Evolutionary conservation across 92 coral and sea anemone species (phyloP).

Genomic region (Montipora capitata): DNA sequence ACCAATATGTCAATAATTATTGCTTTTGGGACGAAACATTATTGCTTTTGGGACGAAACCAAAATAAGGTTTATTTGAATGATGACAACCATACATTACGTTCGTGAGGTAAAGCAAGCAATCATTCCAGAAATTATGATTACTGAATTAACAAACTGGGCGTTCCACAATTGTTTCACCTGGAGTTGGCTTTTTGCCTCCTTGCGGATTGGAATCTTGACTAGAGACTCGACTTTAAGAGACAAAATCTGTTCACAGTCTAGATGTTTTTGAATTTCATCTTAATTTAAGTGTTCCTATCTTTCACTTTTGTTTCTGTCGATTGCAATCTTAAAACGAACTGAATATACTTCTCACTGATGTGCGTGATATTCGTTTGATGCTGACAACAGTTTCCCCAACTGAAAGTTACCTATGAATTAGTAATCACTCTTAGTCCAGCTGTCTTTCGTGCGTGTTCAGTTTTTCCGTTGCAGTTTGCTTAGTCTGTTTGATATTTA

Average conservation of each 20-base stretch:
- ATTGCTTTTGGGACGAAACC: slow-evolving; percentile 10
- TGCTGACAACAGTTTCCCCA: neutral
- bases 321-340: neutral
- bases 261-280: neutral
- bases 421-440: neutral
- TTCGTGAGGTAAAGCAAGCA: neutral
- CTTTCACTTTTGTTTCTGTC: neutral
- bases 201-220: neutral
- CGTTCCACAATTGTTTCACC: neutral
- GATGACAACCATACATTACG: slow-evolving; percentile 4
- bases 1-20: slow-evolving; percentile 27
- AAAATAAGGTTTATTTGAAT: neutral
- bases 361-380: no score
- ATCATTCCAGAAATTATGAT: neutral
- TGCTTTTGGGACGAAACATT: slow-evolving; percentile 10
- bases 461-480: neutral
- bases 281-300: neutral
- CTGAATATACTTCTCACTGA: neutral
- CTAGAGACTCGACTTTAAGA: neutral
- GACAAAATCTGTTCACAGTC: neutral
- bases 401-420: neutral
- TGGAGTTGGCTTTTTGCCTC: neutral
- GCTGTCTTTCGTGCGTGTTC: slow-evolving; percentile 10
- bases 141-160: neutral
- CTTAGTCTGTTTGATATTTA: slow-evolving; percentile 13